Base-by-base conservation (phyloP, 1,140 invertebrate species). In the Drosophila truncata region DNA sequence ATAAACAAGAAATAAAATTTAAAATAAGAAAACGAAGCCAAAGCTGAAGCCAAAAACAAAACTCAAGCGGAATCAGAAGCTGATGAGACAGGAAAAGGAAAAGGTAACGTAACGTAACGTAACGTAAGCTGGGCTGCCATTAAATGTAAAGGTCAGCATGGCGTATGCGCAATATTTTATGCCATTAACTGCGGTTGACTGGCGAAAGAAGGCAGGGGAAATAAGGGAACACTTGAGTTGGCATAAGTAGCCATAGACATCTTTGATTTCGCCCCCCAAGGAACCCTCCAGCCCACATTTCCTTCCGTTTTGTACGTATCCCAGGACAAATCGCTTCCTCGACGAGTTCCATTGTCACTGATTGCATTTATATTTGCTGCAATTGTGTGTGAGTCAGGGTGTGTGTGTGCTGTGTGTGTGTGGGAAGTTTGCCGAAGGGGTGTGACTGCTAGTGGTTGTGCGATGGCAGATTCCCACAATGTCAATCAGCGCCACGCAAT, bases 401-500 rank as follows among this genome's bases (percentile, higher is more conserved):
- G 44, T 35, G 62, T 49, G 47, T 29, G 39, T 46, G 54, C 44
- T 44, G n/a, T 14, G 5, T 8, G 29, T 33, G 49, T 23, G 8
- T 23, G 39, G 29, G 59, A 16, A 31, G 23, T 44, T 42, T 60
- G 59, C 29, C 49, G n/a, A 52, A 52, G 39, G 42, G 72, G 61
- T 59, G 44, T 29, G 33, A 54, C 23, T 37, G 33, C 25, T 6
- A 47, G 63, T 27, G 57, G 49, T 33, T 31, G 62, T 65, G 27
- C 61, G 41, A 42, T 46, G 55, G 65, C 67, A 59, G 70, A 73
- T 69, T 79, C 75, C 79, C 69, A 82, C 78, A 81, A 81, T 81
- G 84, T 74, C 83, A 88, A 88, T 88, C 76, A 75, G 71, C 76
- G 65, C 70, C 71, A 73, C 63, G 76, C 84, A 87, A 87, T 87